Conservation (phyloP, 1,140 invertebrate genomes). For the Drosophila serrata region DNA sequence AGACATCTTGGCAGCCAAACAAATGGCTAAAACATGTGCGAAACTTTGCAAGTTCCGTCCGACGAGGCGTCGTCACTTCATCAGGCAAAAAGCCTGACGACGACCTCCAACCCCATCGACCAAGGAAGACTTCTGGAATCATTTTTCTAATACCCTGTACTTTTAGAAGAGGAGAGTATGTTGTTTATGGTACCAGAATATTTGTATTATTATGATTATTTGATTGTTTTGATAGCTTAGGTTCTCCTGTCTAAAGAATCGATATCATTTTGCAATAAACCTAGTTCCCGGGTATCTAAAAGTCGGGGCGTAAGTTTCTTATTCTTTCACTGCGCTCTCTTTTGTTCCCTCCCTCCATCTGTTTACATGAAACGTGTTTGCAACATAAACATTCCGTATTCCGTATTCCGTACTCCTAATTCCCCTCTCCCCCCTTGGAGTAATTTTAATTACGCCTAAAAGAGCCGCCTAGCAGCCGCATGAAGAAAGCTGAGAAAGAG, state of each 20-base stretch:
- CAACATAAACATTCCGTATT: constrained; percentile 68
- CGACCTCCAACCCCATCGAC: constrained; percentile 49
- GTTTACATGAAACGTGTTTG: constrained; percentile 76
- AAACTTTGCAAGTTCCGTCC: constrained; percentile 27
- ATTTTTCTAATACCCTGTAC: background rate
- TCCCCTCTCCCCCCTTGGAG: constrained; percentile 19
- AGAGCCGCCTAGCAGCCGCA: constrained; percentile 61
- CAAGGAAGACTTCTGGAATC: constrained; percentile 58
- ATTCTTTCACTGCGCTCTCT: background rate
- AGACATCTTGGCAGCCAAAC: constrained; percentile 62
- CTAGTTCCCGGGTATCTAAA: background rate
- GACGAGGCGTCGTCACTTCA: constrained; percentile 62
- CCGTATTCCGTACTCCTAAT: constrained; percentile 10
- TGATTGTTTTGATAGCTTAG: too few relatives aligned
- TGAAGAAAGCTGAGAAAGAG: constrained; percentile 61
- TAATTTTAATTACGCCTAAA: constrained; percentile 83
- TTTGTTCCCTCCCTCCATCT: constrained; percentile 2
- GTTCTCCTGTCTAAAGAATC: too few relatives aligned
- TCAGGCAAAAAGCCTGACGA: constrained; percentile 60
- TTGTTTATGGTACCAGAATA: too few relatives aligned
- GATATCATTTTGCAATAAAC: background rate
- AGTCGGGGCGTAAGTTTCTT: background rate
- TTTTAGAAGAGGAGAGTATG: background rate
- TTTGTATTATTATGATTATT: too few relatives aligned
- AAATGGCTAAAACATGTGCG: constrained; percentile 52